Conservation (phyloP, 2,888 invertebrate genomes). For the Athripsodes cinereus region DNA sequence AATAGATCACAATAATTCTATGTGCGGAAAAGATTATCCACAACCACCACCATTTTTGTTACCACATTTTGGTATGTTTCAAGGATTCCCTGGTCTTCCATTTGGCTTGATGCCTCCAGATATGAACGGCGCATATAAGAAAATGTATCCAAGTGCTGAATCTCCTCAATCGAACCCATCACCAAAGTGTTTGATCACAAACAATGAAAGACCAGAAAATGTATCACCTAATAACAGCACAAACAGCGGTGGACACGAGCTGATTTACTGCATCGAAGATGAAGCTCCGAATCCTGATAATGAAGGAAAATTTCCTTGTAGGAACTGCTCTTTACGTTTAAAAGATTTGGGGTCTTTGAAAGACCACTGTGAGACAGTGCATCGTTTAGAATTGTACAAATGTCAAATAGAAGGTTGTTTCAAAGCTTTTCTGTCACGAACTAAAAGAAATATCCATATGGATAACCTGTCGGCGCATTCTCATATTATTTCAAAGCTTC, state of each 20-base stretch:
- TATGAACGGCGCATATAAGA: constrained; percentile 34
- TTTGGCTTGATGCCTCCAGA: constrained; percentile 42
- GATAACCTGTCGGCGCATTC: constrained; percentile 57
- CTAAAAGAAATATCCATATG: constrained; percentile 70
- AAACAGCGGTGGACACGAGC: constrained; percentile 26
- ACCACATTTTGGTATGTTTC: constrained; percentile 46
- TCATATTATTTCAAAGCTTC: constrained; percentile 34
- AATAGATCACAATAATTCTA: constrained; percentile 5
- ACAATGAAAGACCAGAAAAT: background rate
- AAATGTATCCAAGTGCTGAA: constrained; percentile 31
- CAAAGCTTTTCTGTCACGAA: constrained; percentile 71
- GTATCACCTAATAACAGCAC: constrained; percentile 2
- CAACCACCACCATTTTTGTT: constrained; percentile 46
- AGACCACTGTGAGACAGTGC: constrained; percentile 66
- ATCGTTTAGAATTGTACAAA: constrained; percentile 62
- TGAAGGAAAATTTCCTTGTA: constrained; percentile 63
- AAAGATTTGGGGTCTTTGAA: constrained; percentile 58
- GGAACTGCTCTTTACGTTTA: constrained; percentile 61
- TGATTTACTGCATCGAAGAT: constrained; percentile 58
- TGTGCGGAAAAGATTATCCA: constrained; percentile 17
- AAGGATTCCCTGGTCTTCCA: constrained; percentile 45
- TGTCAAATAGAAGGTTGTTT: constrained; percentile 74
- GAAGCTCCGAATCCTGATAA: constrained; percentile 60
- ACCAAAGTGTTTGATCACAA: constrained; percentile 19
- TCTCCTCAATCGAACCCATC: constrained; percentile 30